These are phyloP conservation scores for Agriopis leucophaearia DNA, from an alignment of 2,888 invertebrate species.

Conservation along the genomic window DNA sequence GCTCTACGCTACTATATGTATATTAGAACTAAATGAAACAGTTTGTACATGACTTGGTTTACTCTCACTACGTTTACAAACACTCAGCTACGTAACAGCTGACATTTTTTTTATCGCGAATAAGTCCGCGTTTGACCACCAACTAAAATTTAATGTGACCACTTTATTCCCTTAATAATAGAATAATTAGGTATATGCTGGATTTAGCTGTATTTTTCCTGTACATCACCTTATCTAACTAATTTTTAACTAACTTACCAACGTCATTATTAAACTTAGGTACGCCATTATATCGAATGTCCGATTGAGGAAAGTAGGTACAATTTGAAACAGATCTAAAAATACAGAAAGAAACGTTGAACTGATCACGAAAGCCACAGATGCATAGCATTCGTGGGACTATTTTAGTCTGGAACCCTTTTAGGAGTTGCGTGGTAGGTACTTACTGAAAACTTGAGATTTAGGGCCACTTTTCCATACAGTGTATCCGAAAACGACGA, in stretches of 20 bases:
- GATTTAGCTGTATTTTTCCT: slow-evolving; percentile 9
- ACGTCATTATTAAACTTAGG: background rate
- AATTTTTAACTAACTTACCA: background rate
- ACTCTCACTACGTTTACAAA: too few relatives aligned
- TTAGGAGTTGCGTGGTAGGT: slow-evolving; percentile 26
- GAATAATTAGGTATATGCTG: background rate
- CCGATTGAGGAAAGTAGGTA: slow-evolving; percentile 12
- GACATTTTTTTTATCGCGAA: too few relatives aligned
- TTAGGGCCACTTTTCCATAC: background rate
- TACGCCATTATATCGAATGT: background rate
- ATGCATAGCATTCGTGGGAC: slow-evolving; percentile 52
- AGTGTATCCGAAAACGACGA: background rate
- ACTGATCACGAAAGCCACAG: slow-evolving; percentile 28
- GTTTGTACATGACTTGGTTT: too few relatives aligned
- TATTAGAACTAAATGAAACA: too few relatives aligned
- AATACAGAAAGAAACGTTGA: slow-evolving; percentile 18
- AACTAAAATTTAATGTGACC: too few relatives aligned
- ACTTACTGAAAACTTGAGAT: background rate
- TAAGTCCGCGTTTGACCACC: too few relatives aligned
- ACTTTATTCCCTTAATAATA: too few relatives aligned
- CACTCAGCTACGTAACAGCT: too few relatives aligned
- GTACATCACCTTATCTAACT: background rate
- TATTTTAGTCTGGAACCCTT: slow-evolving; percentile 54
- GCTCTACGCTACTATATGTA: too few relatives aligned
- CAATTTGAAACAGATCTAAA: slow-evolving; percentile 15